Base-by-base conservation (phyloP, 2,888 invertebrate species). In the Drosophila cognata region DNA sequence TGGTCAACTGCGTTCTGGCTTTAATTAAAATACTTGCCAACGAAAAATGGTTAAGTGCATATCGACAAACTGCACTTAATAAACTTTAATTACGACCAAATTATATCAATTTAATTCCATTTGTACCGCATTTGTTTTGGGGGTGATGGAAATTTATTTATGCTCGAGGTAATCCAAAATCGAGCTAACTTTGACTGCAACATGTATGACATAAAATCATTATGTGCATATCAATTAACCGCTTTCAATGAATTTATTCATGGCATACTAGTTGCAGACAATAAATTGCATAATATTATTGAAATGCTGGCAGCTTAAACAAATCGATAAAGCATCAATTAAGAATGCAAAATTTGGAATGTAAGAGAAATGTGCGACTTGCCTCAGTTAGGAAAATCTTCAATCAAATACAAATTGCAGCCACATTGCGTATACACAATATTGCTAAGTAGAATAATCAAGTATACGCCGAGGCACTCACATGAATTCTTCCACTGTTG, bases 401-500 rank as follows among this genome's bases (percentile, higher is more conserved):
- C 50, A 28, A 25, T 28, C 18, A 50, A 3, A 50, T 50, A 1
- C 5, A 18, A 1, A 0, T 16, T 43, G 31, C 28, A 38, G 0
- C 53, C 35, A 35, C 53, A 46, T 13, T 33, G 65, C 73, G 69
- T 77, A 74, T 71, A 43, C 67, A 59, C 41, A 74, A 81, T 50
- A 10, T 51, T 16, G 2, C 4, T 33, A 10, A 1, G 29, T 10
- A n/a, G 5, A 25, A 25, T 60, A 63, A 73, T 77, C 48, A 69
- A 66, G 77, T 77, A 81, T 69, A 73, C 85, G 77, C 57, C 46
- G 36, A 41, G 36, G 51, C 41, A 93, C 94, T 94, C 92, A 95
- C 95, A 94, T 91, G 94, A 93, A 82, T 94, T 93, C 91, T 95
- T 95, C 95, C 95, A 95, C 78, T 95, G 94, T 86, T 95, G 95